phyloP scores from a whole-genome alignment of 2,797 vertebrate genomes.

The Taeniopygia guttata region DNA sequence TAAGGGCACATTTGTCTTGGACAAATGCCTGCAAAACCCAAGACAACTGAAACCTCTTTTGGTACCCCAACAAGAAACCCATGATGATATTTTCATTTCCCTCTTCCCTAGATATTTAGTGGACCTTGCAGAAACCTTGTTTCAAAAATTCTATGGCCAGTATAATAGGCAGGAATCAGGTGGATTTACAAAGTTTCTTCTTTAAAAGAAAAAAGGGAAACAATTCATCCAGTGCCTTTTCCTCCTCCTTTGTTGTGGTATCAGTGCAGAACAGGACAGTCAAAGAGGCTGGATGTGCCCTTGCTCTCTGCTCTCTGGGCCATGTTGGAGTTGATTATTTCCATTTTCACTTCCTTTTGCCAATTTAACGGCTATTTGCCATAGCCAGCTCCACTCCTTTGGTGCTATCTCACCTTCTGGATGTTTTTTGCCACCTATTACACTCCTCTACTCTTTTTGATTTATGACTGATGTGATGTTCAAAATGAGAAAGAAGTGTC shows the following conservation, averaged over 20 bases:
- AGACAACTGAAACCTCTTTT: not conserved
- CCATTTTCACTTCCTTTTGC: slow-evolving; percentile 71
- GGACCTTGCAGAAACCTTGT: not conserved
- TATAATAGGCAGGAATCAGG: not conserved
- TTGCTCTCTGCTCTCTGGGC: not conserved
- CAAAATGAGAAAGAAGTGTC: slow-evolving; percentile 17
- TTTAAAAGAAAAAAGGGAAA: not conserved
- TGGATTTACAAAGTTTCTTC: not conserved
- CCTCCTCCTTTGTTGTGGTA: not conserved
- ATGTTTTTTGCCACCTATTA: slow-evolving; percentile 56
- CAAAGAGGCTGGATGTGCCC: not conserved
- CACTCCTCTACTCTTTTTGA: slow-evolving; percentile 30
- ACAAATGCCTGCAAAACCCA: not conserved
- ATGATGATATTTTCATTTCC: not conserved
- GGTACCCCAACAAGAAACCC: not conserved
- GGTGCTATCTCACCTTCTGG: slow-evolving; percentile 56
- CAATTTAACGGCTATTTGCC: slow-evolving; percentile 64
- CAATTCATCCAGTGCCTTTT: not conserved
- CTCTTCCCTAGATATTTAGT: not conserved
- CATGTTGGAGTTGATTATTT: slow-evolving; percentile 22
- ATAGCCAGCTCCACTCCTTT: slow-evolving; percentile 27
- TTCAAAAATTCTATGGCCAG: not conserved
- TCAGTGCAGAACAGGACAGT: not conserved
- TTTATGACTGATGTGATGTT: not conserved
- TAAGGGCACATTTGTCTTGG: not conserved